These are phyloP conservation scores for Nothocercus nigrocapillus DNA, from an alignment of 2,113 vertebrate genomes.

Conservation along the genomic window DNA sequence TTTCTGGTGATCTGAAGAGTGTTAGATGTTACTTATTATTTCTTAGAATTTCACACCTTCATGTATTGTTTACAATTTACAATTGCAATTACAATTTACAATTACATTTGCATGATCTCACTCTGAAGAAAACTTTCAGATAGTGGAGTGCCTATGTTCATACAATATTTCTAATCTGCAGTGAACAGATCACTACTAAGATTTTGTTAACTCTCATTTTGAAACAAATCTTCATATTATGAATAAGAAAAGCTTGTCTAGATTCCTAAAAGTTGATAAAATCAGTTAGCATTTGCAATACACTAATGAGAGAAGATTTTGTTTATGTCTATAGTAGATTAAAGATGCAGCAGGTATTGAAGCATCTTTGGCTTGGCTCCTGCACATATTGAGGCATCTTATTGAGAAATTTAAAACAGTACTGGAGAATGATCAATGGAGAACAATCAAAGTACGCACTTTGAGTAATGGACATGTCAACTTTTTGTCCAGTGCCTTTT, in stretches of 20 bases:
- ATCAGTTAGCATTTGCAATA: neutral
- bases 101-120: neutral
- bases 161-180: neutral
- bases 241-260: neutral
- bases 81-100: too few relatives aligned
- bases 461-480: neutral
- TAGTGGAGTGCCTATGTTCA: neutral
- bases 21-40: neutral
- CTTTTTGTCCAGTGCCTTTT: neutral
- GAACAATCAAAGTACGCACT: neutral
- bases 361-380: neutral
- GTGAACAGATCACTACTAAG: neutral
- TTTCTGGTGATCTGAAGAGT: neutral
- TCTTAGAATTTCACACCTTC: neutral
- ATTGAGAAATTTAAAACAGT: neutral
- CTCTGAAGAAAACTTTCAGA: neutral
- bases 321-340: neutral
- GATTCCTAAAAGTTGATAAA: neutral
- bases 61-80: neutral
- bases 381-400: neutral
- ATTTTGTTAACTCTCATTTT: neutral
- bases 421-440: neutral
- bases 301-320: neutral
- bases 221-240: neutral
- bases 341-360: neutral